phyloP scores from a whole-genome alignment of 2,113 vertebrate species.

The Centropus bengalensis region DNA sequence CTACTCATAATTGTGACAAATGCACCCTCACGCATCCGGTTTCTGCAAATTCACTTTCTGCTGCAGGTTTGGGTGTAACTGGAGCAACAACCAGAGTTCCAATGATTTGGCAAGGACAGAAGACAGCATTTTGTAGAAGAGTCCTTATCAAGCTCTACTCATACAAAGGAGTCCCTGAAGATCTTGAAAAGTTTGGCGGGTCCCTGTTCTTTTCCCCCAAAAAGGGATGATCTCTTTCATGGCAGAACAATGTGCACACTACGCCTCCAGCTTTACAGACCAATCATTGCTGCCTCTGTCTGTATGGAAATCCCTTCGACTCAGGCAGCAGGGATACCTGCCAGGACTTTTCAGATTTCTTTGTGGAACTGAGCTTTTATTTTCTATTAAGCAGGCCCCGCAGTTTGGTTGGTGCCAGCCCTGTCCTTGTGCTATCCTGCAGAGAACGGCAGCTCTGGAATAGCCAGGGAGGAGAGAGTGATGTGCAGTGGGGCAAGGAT shows the following conservation, averaged over 20 bases:
- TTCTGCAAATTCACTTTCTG: neutral
- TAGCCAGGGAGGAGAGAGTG: fast-evolving
- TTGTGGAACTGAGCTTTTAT: neutral
- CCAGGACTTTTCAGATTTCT: neutral
- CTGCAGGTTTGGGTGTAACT: neutral
- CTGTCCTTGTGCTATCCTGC: neutral
- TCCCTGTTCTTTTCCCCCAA: neutral
- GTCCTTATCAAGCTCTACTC: neutral
- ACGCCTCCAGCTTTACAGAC: too few species aligned
- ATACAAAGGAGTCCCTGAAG: neutral
- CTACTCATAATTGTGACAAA: neutral
- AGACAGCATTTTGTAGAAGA: neutral
- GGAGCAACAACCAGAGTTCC: neutral
- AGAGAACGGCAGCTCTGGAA: too few species aligned
- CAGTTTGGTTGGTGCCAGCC: neutral
- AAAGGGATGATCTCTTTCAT: neutral
- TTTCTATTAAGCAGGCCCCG: neutral
- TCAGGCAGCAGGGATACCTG: neutral
- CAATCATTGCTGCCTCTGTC: neutral
- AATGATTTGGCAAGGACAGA: neutral
- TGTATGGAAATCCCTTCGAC: neutral
- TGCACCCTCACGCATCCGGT: neutral
- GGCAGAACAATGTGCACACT: neutral
- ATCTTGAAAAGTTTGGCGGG: neutral
- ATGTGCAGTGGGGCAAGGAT: fast-evolving